These are phyloP conservation scores for Watsonalla binaria DNA, from an alignment of 2,888 invertebrate genomes.

Conservation along the genomic window DNA sequence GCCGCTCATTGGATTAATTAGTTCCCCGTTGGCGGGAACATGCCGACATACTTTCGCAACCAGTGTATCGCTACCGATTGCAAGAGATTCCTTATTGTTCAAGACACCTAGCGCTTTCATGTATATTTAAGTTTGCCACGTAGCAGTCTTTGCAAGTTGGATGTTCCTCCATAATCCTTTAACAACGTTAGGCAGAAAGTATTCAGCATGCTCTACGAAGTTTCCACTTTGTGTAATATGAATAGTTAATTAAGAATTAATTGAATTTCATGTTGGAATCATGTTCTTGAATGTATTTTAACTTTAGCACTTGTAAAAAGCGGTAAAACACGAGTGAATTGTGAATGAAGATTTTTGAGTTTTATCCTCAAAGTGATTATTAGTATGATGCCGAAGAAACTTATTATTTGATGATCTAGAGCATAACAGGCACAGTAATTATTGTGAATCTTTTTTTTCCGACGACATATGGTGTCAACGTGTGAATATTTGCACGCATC, in stretches of 20 bases:
- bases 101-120: slow-evolving; percentile 51
- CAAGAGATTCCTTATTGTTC: slow-evolving; percentile 46
- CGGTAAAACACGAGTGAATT: too few relatives aligned
- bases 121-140: slow-evolving; percentile 53
- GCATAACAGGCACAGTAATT: slow-evolving; percentile 9
- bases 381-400: too few relatives aligned
- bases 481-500: slow-evolving; percentile 59
- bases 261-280: slow-evolving; percentile 35
- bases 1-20: slow-evolving; percentile 74
- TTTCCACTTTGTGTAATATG: slow-evolving; percentile 46
- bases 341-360: too few relatives aligned
- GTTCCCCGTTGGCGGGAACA: slow-evolving; percentile 56
- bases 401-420: not conserved
- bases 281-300: slow-evolving; percentile 23
- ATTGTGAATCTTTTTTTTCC: slow-evolving; percentile 22
- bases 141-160: slow-evolving; percentile 40
- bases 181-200: slow-evolving; percentile 57
- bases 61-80: slow-evolving; percentile 32
- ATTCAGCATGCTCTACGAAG: slow-evolving; percentile 43
- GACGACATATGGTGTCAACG: slow-evolving; percentile 38
- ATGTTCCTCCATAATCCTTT: slow-evolving; percentile 52
- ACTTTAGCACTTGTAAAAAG: too few relatives aligned
- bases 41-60: slow-evolving; percentile 52
- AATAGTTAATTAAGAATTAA: slow-evolving; percentile 59
- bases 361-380: too few relatives aligned